These are phyloP conservation scores for Cacatua alba DNA, from an alignment of 2,113 vertebrate species.

Conservation along the genomic window DNA sequence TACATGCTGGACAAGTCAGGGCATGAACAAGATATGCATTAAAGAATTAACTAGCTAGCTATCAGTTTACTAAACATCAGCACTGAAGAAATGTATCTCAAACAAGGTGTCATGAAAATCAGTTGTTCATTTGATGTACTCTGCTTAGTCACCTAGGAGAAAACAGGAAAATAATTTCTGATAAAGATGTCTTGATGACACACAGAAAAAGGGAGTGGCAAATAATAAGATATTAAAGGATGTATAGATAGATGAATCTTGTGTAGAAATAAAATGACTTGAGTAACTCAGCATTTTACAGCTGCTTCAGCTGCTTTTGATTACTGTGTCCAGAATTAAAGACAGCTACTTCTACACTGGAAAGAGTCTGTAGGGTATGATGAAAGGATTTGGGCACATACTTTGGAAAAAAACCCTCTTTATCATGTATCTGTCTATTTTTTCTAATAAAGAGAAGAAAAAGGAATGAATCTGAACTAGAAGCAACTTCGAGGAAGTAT, in stretches of 20 bases:
- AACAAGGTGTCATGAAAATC: background rate
- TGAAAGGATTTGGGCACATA: background rate
- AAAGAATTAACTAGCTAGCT: background rate
- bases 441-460: background rate
- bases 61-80: background rate
- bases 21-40: background rate
- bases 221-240: background rate
- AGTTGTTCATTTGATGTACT: background rate
- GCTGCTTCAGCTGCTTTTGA: background rate
- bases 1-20: background rate
- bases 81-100: background rate
- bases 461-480: background rate
- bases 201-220: background rate
- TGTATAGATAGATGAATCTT: background rate
- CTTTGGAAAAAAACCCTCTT: background rate
- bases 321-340: background rate
- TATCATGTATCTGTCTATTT: background rate
- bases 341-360: rapidly evolving
- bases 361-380: background rate
- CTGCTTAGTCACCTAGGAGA: background rate
- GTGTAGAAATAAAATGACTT: background rate
- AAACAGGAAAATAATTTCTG: background rate
- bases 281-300: background rate
- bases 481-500: background rate
- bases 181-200: background rate